Percentiles rank a stretch among this genome's conserved stretches.
These are phyloP conservation scores for Euwallacea similis DNA, from an alignment of 1,140 invertebrate genomes.

Conservation along the genomic window DNA sequence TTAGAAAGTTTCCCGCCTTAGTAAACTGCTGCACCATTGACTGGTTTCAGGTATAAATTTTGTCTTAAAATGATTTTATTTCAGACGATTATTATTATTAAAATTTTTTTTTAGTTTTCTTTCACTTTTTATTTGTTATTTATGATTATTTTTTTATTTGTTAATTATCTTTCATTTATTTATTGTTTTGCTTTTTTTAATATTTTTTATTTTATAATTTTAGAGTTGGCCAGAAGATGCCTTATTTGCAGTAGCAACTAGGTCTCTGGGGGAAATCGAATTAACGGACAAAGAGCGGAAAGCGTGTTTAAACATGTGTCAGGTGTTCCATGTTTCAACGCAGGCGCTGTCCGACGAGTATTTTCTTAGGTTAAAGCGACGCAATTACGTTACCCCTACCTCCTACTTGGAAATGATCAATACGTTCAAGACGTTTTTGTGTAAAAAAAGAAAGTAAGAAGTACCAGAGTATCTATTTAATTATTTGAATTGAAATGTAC, in stretches of 20 bases:
- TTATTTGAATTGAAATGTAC: no score
- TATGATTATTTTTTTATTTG: no score
- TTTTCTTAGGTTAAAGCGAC: constrained; percentile 68
- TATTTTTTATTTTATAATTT: neutral
- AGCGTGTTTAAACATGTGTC: constrained; percentile 84
- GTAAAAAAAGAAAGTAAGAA: constrained; percentile 71
- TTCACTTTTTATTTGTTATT: no score
- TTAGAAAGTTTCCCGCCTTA: constrained; percentile 91
- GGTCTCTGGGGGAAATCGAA: constrained; percentile 86
- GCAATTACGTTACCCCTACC: constrained; percentile 92
- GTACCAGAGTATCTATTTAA: no score
- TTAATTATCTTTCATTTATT: neutral
- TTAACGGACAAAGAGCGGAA: constrained; percentile 70
- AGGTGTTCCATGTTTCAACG: constrained; percentile 87
- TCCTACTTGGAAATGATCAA: constrained; percentile 92
- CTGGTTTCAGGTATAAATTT: constrained; percentile 83
- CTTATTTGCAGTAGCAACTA: constrained; percentile 84
- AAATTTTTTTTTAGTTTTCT: no score
- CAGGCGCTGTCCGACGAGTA: constrained; percentile 76
- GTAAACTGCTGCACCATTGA: constrained; percentile 97
- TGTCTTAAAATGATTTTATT: neutral
- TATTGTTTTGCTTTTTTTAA: constrained; percentile 3
- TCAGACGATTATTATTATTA: neutral
- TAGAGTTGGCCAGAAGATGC: constrained; percentile 87
- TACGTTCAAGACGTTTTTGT: constrained; percentile 84